Conservation (phyloP, 2,797 vertebrate genomes). For the Scyliorhinus canicula region DNA sequence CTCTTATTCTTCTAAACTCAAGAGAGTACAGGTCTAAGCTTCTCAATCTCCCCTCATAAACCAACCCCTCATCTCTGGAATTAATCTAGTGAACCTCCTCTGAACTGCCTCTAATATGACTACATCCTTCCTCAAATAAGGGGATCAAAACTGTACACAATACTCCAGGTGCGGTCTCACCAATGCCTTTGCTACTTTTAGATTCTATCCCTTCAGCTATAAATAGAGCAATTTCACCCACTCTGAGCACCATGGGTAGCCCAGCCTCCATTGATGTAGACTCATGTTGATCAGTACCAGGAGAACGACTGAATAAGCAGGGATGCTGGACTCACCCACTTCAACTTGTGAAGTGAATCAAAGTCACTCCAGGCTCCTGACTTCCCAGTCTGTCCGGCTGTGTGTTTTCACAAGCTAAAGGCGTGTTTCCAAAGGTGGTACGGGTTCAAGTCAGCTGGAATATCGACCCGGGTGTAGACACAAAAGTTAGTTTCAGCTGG, state of each 20-base stretch:
- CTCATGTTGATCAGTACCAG: background rate
- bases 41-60: too few relatives aligned
- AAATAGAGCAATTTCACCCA: background rate
- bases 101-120: too few relatives aligned
- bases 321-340: background rate
- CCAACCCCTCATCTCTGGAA: too few relatives aligned
- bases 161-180: too few relatives aligned
- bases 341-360: background rate
- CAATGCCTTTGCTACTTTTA: too few relatives aligned
- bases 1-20: too few relatives aligned
- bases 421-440: too few relatives aligned
- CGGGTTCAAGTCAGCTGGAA: background rate
- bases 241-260: background rate
- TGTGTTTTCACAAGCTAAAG: background rate
- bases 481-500: background rate
- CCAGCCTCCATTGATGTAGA: background rate
- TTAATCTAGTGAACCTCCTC: too few relatives aligned
- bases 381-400: background rate
- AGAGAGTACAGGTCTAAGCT: too few relatives aligned
- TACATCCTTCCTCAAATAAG: too few relatives aligned
- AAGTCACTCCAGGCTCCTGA: background rate
- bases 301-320: background rate
- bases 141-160: too few relatives aligned
- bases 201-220: too few relatives aligned
- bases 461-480: background rate